A percentile compares a stretch with the other conserved stretches of the same genome.
phyloP scores from a whole-genome alignment of 2,888 invertebrate genomes.

The Parthenolecanium corni region DNA sequence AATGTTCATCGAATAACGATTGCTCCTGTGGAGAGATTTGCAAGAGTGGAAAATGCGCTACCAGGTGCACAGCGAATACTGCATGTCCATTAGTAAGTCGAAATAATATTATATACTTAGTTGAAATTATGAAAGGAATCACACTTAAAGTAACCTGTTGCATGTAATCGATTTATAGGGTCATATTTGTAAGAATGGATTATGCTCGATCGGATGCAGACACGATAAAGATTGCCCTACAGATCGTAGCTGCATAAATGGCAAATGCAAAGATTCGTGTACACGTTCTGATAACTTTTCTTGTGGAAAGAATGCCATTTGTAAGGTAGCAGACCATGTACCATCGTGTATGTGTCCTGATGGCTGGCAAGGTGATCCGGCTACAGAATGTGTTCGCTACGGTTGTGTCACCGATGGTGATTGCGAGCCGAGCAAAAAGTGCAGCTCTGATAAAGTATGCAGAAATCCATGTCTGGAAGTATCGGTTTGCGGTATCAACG shows the following conservation, averaged over 20 bases:
- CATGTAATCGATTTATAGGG: constrained; percentile 49
- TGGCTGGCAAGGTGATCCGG: constrained; percentile 56
- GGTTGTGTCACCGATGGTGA: constrained; percentile 66
- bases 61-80: constrained; percentile 51
- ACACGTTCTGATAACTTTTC: constrained; percentile 46
- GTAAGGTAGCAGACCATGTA: constrained; percentile 65
- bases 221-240: constrained; percentile 65
- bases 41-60: constrained; percentile 56
- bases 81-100: constrained; percentile 48
- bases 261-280: constrained; percentile 73
- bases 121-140: no score
- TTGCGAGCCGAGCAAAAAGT: constrained; percentile 65
- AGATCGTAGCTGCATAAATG: constrained; percentile 65
- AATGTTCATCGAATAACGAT: constrained; percentile 53
- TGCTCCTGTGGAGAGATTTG: constrained; percentile 77
- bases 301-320: constrained; percentile 70
- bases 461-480: constrained; percentile 68
- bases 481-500: constrained; percentile 69
- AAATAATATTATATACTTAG: no score
- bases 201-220: constrained; percentile 68
- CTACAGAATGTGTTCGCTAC: constrained; percentile 43
- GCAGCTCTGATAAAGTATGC: constrained; percentile 57
- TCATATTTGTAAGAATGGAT: constrained; percentile 59
- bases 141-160: no score
- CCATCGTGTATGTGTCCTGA: constrained; percentile 78